A percentile compares a stretch with the other conserved stretches of the same genome.
phyloP scores from a whole-genome alignment of 2,888 invertebrate species.

The Cistogaster globosa region DNA sequence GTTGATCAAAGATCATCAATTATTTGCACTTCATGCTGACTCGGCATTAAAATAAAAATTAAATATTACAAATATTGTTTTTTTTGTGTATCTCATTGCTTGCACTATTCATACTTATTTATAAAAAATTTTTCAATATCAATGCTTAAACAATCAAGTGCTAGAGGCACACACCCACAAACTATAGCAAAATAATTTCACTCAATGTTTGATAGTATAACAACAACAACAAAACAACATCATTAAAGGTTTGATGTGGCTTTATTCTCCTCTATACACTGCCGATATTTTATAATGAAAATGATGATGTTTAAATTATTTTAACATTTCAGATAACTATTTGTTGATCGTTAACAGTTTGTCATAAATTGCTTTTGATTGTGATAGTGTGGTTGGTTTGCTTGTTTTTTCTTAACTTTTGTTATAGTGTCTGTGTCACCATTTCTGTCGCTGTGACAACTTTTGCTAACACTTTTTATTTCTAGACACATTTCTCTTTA shows the following conservation, averaged over 20 bases:
- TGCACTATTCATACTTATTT: slow-evolving; percentile 42
- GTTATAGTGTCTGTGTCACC: slow-evolving; percentile 8
- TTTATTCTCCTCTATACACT: not conserved
- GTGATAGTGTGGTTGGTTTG: too few relatives aligned
- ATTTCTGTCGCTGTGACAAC: slow-evolving; percentile 33
- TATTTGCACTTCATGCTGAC: slow-evolving; percentile 62
- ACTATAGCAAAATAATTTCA: slow-evolving; percentile 35
- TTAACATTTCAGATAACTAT: slow-evolving; percentile 42
- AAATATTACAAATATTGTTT: not conserved
- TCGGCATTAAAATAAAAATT: slow-evolving; percentile 31
- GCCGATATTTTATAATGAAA: slow-evolving; percentile 9
- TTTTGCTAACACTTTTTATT: slow-evolving; percentile 44
- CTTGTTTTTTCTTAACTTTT: not conserved
- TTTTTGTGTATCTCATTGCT: not conserved
- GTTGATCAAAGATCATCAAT: slow-evolving; percentile 64
- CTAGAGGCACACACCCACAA: slow-evolving; percentile 28
- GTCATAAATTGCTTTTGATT: slow-evolving; percentile 44
- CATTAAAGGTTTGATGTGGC: slow-evolving; percentile 23
- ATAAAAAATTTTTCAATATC: not conserved
- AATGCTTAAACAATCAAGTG: slow-evolving; percentile 32
- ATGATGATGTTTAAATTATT: slow-evolving; percentile 42
- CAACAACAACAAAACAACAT: slow-evolving; percentile 3
- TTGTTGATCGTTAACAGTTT: slow-evolving; percentile 55
- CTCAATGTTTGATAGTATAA: slow-evolving; percentile 37
- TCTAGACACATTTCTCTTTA: slow-evolving; percentile 43